phyloP scores from a whole-genome alignment of 2,888 invertebrate species.

The Tipula confusa region DNA sequence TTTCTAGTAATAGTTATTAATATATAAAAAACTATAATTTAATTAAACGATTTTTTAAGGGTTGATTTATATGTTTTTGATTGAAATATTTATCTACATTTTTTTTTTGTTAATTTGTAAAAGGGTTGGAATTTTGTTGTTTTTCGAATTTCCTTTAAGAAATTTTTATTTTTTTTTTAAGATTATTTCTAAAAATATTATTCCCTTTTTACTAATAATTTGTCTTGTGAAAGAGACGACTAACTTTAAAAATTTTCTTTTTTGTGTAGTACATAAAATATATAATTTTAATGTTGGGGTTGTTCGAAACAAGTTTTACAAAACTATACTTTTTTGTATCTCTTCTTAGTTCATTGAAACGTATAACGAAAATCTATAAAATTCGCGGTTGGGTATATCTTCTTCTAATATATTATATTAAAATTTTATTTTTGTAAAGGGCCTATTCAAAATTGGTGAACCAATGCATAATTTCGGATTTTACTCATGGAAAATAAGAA shows the following conservation, averaged over 20 bases:
- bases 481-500: not conserved
- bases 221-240: not conserved
- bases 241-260: too few species aligned
- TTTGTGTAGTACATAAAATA: not conserved
- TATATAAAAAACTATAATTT: conserved; percentile 1
- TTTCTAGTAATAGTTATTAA: not conserved
- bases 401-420: not conserved
- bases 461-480: conserved; percentile 10
- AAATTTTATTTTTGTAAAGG: not conserved
- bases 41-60: conserved; percentile 14
- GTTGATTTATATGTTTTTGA: conserved; percentile 25
- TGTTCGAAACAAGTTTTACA: not conserved
- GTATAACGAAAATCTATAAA: conserved; percentile 28
- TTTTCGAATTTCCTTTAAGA: conserved; percentile 14
- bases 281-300: not conserved
- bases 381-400: conserved; percentile 26
- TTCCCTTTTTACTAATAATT: conserved; percentile 12
- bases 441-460: conserved; percentile 29
- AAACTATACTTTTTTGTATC: not conserved
- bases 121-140: conserved; percentile 25
- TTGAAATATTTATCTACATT: conserved; percentile 1
- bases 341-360: conserved; percentile 13
- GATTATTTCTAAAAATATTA: not conserved
- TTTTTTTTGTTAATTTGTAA: too few species aligned
- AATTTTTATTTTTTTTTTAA: not conserved